These are phyloP conservation scores for Drosophila funebris DNA, from an alignment of 1,140 invertebrate genomes.

Conservation along the genomic window DNA sequence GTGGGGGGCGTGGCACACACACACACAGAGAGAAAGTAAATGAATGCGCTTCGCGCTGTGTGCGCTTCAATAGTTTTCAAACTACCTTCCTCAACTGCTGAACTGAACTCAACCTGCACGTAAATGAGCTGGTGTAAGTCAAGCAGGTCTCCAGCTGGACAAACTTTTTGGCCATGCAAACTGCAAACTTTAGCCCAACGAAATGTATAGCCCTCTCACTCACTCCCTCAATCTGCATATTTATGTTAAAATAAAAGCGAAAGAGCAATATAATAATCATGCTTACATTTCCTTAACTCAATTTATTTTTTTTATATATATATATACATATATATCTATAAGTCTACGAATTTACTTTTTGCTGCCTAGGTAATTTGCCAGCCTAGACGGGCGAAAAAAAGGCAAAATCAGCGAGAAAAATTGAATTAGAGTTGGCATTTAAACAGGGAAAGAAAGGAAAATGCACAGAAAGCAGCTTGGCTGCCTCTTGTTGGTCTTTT, in stretches of 20 bases:
- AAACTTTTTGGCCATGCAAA: slow-evolving; percentile 42
- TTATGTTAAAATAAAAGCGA: slow-evolving; percentile 17
- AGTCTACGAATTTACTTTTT: slow-evolving; percentile 37
- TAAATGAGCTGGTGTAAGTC: slow-evolving; percentile 11
- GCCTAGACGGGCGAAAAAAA: slow-evolving; percentile 49
- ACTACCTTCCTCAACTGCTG: slow-evolving; percentile 26
- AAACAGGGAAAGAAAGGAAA: slow-evolving; percentile 50
- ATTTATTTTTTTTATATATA: slow-evolving; percentile 25
- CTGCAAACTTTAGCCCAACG: slow-evolving; percentile 23
- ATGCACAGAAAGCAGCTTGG: slow-evolving; percentile 1
- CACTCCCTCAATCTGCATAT: slow-evolving; percentile 2
- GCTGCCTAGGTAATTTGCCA: slow-evolving; percentile 41
- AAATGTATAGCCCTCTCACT: neutral
- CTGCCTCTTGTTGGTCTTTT: slow-evolving; percentile 2
- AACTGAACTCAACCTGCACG: neutral
- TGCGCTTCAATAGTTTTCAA: slow-evolving; percentile 71
- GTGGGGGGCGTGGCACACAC: neutral
- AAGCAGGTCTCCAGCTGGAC: slow-evolving; percentile 18
- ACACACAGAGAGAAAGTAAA: slow-evolving; percentile 53
- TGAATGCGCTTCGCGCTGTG: slow-evolving; percentile 59
- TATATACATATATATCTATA: slow-evolving; percentile 14
- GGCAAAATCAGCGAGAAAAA: slow-evolving; percentile 70
- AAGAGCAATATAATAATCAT: slow-evolving; percentile 67
- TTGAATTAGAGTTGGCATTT: slow-evolving; percentile 79
- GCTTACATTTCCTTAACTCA: slow-evolving; percentile 55